These are phyloP conservation scores for Chaetops frenatus DNA, from an alignment of 2,113 vertebrate species.

Conservation along the genomic window DNA sequence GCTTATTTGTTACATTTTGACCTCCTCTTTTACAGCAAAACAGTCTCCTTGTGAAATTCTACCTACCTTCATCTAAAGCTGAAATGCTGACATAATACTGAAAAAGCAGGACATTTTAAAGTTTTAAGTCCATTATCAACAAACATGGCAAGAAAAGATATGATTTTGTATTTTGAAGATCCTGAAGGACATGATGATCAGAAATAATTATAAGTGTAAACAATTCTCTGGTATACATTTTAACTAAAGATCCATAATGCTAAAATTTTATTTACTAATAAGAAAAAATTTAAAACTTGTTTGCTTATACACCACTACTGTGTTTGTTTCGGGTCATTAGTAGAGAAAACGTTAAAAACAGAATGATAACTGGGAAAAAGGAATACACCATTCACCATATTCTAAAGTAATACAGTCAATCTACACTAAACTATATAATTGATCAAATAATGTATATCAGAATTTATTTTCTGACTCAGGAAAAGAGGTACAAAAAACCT, in stretches of 20 bases:
- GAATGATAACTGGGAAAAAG: neutral
- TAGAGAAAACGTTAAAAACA: neutral
- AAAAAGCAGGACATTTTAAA: slow-evolving; percentile 5
- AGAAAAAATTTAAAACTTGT: neutral
- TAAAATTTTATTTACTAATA: neutral
- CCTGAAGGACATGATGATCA: neutral
- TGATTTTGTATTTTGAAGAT: neutral
- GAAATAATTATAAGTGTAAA: neutral
- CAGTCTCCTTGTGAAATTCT: neutral
- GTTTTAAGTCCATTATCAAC: neutral
- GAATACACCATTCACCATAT: neutral
- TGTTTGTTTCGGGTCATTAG: neutral
- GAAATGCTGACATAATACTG: neutral
- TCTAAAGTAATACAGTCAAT: neutral
- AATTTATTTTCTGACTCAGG: neutral
- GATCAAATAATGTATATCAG: neutral
- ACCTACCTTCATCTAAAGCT: neutral
- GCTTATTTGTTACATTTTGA: neutral
- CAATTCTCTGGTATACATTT: neutral
- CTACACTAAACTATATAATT: neutral
- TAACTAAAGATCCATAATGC: neutral
- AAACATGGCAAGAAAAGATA: neutral
- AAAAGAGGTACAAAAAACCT: neutral
- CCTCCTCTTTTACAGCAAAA: neutral
- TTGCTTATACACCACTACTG: neutral